Percentiles rank a stretch among this genome's conserved stretches.
These are phyloP conservation scores for Hippopotamus amphibius DNA, from an alignment of 2,113 vertebrate genomes.

Conservation along the genomic window DNA sequence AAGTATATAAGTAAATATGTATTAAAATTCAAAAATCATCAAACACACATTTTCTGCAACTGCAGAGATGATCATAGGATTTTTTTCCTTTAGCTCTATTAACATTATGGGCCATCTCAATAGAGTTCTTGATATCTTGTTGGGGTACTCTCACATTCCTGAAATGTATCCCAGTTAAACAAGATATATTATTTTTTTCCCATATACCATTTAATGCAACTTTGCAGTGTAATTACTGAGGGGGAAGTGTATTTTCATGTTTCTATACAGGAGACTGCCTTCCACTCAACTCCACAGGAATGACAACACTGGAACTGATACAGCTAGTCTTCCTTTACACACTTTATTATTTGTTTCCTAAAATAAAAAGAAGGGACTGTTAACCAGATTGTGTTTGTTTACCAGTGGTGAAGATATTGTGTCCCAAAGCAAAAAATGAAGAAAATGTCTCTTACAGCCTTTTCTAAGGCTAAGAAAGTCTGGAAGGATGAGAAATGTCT, in stretches of 20 bases:
- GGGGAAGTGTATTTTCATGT: neutral
- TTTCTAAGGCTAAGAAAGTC: neutral
- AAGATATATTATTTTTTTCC: neutral
- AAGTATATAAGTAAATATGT: neutral
- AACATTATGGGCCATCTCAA: neutral
- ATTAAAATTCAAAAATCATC: neutral
- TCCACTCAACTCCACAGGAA: neutral
- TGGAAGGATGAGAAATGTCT: neutral
- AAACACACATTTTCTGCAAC: neutral
- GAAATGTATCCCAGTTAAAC: neutral
- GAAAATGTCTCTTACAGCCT: neutral
- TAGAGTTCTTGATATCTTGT: neutral
- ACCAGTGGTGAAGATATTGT: neutral
- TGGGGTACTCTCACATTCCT: neutral
- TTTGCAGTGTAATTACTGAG: neutral
- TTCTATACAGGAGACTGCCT: neutral
- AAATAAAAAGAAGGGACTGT: neutral
- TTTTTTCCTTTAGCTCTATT: neutral
- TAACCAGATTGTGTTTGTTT: neutral
- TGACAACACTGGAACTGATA: neutral
- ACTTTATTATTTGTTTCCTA: neutral
- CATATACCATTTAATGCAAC: neutral
- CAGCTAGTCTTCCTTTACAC: neutral
- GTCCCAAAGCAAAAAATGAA: neutral
- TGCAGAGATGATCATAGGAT: neutral